Conservation (phyloP, 2,797 vertebrate species). For the Rallus crepitans region DNA sequence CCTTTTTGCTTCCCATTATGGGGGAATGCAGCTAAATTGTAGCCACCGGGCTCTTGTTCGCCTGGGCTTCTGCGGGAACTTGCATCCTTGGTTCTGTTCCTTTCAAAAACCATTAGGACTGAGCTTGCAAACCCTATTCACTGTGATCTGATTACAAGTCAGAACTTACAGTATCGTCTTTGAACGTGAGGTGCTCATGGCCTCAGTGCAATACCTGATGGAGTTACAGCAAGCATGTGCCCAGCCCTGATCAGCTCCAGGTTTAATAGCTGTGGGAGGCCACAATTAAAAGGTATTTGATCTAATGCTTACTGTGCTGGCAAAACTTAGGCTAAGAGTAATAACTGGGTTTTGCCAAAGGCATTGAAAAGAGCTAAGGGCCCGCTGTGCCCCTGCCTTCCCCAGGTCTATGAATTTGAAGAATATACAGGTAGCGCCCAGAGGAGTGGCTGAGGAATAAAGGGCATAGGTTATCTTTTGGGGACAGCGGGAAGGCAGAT, state of each 20-base stretch:
- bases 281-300: neutral
- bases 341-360: neutral
- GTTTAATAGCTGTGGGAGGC: neutral
- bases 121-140: neutral
- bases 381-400: neutral
- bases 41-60: neutral
- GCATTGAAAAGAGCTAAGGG: neutral
- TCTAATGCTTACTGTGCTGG: neutral
- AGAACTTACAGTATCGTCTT: neutral
- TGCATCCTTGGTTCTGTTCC: neutral
- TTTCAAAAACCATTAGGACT: neutral
- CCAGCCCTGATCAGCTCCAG: neutral
- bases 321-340: neutral
- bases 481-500: neutral
- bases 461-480: neutral
- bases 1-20: neutral
- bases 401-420: neutral
- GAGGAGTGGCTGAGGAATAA: neutral
- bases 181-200: neutral
- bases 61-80: neutral
- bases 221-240: neutral
- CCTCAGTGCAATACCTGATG: neutral
- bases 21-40: neutral
- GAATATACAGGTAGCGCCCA: neutral
- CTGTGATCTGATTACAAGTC: neutral